Evolutionary conservation across 2,797 vertebrate genomes (phyloP), one percentile per base, ranked within the genome.

Genomic region (Dendrocincla tyrannina): DNA sequence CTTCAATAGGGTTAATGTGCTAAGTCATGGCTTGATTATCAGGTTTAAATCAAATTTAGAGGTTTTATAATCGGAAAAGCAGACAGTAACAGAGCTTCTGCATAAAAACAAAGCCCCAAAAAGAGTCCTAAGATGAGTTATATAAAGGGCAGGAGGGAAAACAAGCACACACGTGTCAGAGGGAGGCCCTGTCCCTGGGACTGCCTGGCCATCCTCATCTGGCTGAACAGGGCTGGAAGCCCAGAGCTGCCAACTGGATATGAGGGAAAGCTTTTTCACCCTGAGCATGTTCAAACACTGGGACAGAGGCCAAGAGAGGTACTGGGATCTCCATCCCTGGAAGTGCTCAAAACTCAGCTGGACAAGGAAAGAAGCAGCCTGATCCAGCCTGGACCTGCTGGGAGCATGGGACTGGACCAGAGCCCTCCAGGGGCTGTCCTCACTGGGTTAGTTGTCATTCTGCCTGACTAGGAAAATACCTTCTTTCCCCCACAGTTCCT

Each of bases 11-110:
- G 74, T 88, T 88, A 91, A 69, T 95, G 82, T 85, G 41, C 60
- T 67, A 85, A 68, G 87, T 53, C 75, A 60, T 33, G 14, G 46
- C 41, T 22, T 77, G 87, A 94, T 94, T 95, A 93, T 76, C 77
- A 82, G 72, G 44, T 89, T 90, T 84, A 93, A 96, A 92, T 91
- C 27, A 89, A 79, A 70, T 85, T 30, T 53, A 85, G 67, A 82
- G 37, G 17, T 70, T 64, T 76, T 81, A 17, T 87, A 93, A 93
- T 79, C 85, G 84, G 64, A 74, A 91, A 82, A 72, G 30, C 46
- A 69, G 66, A 33, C 28, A 73, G 28, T 89, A 78, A 49, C 37
- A 46, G 52, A 79, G 30, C 32, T 88, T 42, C 58, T 73, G 67
- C 56, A 63, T 82, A 64, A 67, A 84, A 90, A 42, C 20, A 62